Base-by-base conservation (phyloP, 2,797 vertebrate genomes). In the Mionectes olivaceus region DNA sequence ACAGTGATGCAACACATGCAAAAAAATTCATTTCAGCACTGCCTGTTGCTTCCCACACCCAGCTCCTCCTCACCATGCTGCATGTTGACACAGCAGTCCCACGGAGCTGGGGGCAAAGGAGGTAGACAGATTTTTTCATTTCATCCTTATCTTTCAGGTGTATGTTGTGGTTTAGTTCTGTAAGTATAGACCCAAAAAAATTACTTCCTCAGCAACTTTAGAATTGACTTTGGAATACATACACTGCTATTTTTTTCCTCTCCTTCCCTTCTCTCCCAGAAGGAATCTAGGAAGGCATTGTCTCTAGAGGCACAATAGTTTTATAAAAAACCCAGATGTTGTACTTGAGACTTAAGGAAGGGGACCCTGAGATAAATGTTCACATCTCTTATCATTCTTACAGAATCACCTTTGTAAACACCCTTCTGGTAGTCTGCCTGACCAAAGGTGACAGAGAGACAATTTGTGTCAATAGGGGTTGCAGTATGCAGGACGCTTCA, bases 121-220 rank as follows among this genome's bases (percentile, higher is more conserved):
- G 22, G 9, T 19, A 73, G 8, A n/a, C 11, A 24, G 6, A 17
- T 52, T 67, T 85, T 37, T 47, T 55, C 8, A 32, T 93, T 83
- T 87, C 21, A 41, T 35, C 39, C 33, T 63, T 35, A 83, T 14
- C 5, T 91, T 87, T 93, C 56, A 67, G 33, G 2, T 39, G 7
- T 50, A 39, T 0, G 0, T 12, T 53, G 33, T 65, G 5, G 4
- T 74, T 87, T 74, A 73, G 57, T 12, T 50, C 28, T 69, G 13
- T 55, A 69, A 67, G n/a, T 32, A 41, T 1, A n/a, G 10, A 71
- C 9, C 5, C 43, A 71, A 65, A 92, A 57, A 67, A 50, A 2
- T 69, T 61, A 28, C 17, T 88, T 89, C 27, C 11, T 23, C 5
- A 6, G 67, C 33, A 86, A 3, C 4, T 91, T 82, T 30, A 53